Evolutionary conservation across 2,113 vertebrate species (phyloP), one percentile per base, ranked within the genome.

Genomic region (Gila orcuttii): DNA sequence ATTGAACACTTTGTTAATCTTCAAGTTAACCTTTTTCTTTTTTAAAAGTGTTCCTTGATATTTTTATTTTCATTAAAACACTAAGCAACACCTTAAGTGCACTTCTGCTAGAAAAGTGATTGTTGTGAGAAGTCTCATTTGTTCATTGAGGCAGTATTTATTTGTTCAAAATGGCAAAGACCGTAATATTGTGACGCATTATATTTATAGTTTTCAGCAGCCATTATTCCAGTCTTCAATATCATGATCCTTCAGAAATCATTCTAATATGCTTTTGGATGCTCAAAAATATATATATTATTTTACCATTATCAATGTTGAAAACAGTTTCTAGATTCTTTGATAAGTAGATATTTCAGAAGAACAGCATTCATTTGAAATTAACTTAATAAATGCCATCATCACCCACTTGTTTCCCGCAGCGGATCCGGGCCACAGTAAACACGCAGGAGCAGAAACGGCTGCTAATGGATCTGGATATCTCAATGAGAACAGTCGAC

Each of bases 381-480:
- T 11, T 1, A 64, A 64, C n/a, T 5, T 64, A 66, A 17, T 31
- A 66, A 66, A 66, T 15, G 28, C 6, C 21, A 57, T 19, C 19
- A 57, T 57, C 21, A 57, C 68, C 21, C 36, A n/a, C 39, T 73
- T 73, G 55, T 52, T 13, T 60, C 6, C 9, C 42, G 28, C 25
- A 82, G 79, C 52, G 81, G 28, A 99, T 99, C 90, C 95, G 97
- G 86, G 97, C 97, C 88, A 99, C 98, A 0, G 98, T 99, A 79
- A 99, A 99, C 92, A 98, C 96, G 79, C 97, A 98, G 93, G 98
- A 99, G 91, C 97, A 99, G 95, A 99, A 99, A 94, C 94, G 98
- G 91, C 91, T 99, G 15, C 83, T 99, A 88, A 99, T 98, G 98
- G 98, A 99, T 66, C 91, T 99, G 91, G 98, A 99, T 79, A 96